Base-by-base conservation (phyloP, 2,113 vertebrate genomes). In the Podarcis muralis region DNA sequence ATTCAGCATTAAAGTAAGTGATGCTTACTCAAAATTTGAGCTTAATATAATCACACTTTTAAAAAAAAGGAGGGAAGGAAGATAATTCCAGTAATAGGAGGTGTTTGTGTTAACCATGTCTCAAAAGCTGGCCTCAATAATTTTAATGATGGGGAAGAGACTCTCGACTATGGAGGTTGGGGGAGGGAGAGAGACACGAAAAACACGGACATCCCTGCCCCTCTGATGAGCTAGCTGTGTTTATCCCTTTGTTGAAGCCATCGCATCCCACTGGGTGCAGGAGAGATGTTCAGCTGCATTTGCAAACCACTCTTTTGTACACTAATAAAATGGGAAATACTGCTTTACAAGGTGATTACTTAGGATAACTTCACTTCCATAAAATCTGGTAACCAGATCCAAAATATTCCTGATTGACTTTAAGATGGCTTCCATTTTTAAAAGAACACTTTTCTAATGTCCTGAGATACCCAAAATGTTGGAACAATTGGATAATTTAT, bases 81-180 rank as follows among this genome's bases (percentile, higher is more conserved):
- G 89, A 90, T 81, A 93, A 91, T 90, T 93, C 88, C 59, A 32
- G 90, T 95, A 91, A 68, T 84, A 89, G 94, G 93, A 96, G 91
- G 85, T 87, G 23, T 43, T 89, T 57, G 81, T 62, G 65, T 82
- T 30, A 1, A 82, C 77, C 84, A 93, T 2, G 0, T 92, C 91
- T 85, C 91, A 92, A 91, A 94, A 93, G 93, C 90, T 89, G 90
- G 95, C 94, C 90, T 95, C 81, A 84, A 96, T 96, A 96, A 94
- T 96, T 96, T 96, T 96, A 95, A 96, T 88, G 90, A 89, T 91
- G 91, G 95, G 89, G 95, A 93, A 93, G 90, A 88, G 90, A 92
- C 89, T 95, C 87, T 90, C 88, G 85, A 88, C 27, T 30, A 30
- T 3, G 0, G 74, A 89, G 53, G 6, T 15, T 76, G 91, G 91